A percentile compares a stretch with the other conserved stretches of the same genome.
Evolutionary conservation across 1,140 invertebrate genomes (phyloP).

Genomic region (Maniola jurtina): DNA sequence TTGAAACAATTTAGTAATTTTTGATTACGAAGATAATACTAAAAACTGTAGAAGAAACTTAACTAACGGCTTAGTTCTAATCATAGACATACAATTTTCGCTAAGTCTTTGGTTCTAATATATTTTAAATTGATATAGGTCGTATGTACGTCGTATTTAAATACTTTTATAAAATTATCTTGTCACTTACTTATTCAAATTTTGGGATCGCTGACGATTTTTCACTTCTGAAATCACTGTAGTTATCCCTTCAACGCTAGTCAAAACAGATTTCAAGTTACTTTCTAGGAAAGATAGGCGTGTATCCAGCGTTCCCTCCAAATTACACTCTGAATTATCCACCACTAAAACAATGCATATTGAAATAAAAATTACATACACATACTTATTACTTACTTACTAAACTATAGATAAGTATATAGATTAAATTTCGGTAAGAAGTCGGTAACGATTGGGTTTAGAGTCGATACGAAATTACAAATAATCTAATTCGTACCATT

Average conservation of each 20-base stretch:
- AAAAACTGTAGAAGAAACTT: too few relatives aligned
- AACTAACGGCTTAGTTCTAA: too few relatives aligned
- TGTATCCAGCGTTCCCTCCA: slow-evolving; percentile 43
- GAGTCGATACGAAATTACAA: too few relatives aligned
- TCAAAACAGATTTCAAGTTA: slow-evolving; percentile 46
- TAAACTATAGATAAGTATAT: too few relatives aligned
- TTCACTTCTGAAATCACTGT: slow-evolving; percentile 61
- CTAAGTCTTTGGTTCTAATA: too few relatives aligned
- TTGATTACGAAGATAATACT: too few relatives aligned
- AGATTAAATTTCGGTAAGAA: slow-evolving; percentile 1
- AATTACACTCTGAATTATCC: slow-evolving; percentile 40
- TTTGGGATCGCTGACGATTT: slow-evolving; percentile 40
- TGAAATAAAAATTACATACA: slow-evolving; percentile 5
- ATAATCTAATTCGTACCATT: slow-evolving; percentile 27
- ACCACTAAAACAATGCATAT: slow-evolving; percentile 31
- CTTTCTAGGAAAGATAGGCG: slow-evolving; percentile 50
- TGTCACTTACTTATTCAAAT: slow-evolving; percentile 35
- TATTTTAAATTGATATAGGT: too few relatives aligned
- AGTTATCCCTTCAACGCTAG: slow-evolving; percentile 53
- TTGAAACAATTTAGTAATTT: not conserved
- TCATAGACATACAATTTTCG: too few relatives aligned
- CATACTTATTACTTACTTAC: too few relatives aligned
- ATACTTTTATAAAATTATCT: not conserved
- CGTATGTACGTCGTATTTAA: too few relatives aligned
- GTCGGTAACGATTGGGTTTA: not conserved